These are phyloP conservation scores for Rapana venosa DNA, from an alignment of 2,888 invertebrate genomes.

Conservation along the genomic window DNA sequence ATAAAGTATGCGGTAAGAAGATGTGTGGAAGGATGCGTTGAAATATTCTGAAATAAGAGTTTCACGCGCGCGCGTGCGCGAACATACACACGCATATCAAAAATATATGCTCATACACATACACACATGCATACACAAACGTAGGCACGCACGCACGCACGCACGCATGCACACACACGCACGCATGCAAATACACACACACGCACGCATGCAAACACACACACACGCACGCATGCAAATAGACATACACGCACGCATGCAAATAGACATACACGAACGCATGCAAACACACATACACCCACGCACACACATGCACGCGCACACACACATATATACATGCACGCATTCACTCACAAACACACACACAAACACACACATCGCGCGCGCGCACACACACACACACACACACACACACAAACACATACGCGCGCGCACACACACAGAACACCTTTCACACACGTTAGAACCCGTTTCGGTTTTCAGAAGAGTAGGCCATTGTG, in stretches of 20 bases:
- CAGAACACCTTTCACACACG: too few species aligned
- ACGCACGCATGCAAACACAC: neutral
- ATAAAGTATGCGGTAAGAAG: too few species aligned
- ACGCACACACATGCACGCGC: neutral
- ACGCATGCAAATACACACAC: neutral
- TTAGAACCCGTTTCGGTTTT: too few species aligned
- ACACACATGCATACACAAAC: neutral
- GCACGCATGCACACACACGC: neutral
- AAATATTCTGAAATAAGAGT: too few species aligned
- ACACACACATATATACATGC: neutral
- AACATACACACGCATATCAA: too few species aligned
- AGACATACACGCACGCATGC: neutral
- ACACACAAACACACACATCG: too few species aligned
- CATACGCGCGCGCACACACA: too few species aligned
- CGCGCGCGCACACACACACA: too few species aligned
- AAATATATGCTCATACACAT: neutral
- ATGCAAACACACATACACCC: neutral
- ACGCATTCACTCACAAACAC: too few species aligned
- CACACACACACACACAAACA: slow-evolving; percentile 17
- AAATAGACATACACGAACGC: neutral
- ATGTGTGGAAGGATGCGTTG: too few species aligned
- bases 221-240: neutral
- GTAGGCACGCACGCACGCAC: neutral
- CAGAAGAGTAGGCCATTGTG: too few species aligned
- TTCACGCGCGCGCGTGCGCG: too few species aligned